A percentile compares a stretch with the other conserved stretches of the same genome.
These are phyloP conservation scores for Enteromius viviparus DNA, from an alignment of 2,797 vertebrate species.

Conservation along the genomic window DNA sequence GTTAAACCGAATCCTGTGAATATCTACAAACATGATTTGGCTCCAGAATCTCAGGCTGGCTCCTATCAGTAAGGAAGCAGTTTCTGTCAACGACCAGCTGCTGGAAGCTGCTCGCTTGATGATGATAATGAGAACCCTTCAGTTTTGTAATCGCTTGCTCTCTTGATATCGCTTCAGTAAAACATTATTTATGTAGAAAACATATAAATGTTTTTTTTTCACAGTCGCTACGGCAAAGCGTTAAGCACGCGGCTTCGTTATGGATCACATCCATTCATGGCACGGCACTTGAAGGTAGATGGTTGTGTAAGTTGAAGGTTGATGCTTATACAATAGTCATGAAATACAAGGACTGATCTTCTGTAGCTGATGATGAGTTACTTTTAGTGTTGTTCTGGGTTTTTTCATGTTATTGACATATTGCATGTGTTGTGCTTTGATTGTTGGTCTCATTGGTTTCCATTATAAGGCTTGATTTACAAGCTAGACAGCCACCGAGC, in stretches of 20 bases:
- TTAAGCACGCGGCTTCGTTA: not conserved
- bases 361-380: constrained; percentile 13
- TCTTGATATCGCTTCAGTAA: constrained; percentile 14
- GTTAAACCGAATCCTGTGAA: constrained; percentile 7
- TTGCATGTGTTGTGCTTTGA: not conserved
- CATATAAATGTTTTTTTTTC: constrained; percentile 28
- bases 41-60: constrained; percentile 36
- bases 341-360: constrained; percentile 19
- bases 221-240: constrained; percentile 7
- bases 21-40: constrained; percentile 27
- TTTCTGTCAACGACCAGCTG: constrained; percentile 44
- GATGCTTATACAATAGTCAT: not conserved
- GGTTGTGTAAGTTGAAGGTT: not conserved
- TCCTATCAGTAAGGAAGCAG: constrained; percentile 38
- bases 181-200: constrained; percentile 26
- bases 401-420: not conserved
- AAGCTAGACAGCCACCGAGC: not conserved
- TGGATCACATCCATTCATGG: not conserved
- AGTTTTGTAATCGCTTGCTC: constrained; percentile 33
- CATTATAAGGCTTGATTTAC: not conserved
- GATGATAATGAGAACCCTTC: constrained; percentile 48
- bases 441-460: not conserved
- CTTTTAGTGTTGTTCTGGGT: not conserved
- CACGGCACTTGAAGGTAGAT: not conserved
- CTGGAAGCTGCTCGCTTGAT: constrained; percentile 32